Conservation (phyloP, 2,113 vertebrate genomes). For the Mionectes macconnelli region DNA sequence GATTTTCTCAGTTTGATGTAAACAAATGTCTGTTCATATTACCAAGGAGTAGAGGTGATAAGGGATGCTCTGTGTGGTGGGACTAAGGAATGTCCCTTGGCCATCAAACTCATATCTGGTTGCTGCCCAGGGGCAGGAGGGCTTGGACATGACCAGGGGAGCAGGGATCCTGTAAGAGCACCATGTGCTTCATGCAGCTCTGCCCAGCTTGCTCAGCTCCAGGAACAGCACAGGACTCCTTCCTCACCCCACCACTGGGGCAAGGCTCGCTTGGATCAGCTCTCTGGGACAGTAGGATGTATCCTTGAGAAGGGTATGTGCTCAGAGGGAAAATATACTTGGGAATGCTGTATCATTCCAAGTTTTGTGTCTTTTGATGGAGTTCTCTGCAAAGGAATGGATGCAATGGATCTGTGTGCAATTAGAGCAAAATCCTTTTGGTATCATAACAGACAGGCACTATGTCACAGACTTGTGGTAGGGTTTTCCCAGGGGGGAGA, state of each 20-base stretch:
- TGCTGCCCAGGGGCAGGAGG: background rate
- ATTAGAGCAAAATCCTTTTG: background rate
- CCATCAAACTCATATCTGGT: background rate
- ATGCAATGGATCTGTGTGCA: constrained; percentile 1
- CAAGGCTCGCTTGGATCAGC: background rate
- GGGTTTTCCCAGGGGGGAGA: background rate
- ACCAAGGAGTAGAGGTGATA: background rate
- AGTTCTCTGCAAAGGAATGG: background rate
- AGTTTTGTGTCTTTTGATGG: background rate
- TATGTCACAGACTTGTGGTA: background rate
- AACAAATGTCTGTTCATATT: background rate
- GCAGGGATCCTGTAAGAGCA: background rate
- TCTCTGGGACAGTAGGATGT: background rate
- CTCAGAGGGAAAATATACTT: background rate
- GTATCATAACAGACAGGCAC: background rate
- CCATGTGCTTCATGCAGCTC: background rate
- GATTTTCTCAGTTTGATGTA: constrained; percentile 36
- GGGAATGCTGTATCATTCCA: background rate
- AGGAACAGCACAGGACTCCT: rapidly evolving
- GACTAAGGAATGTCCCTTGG: background rate
- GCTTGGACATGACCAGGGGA: background rate
- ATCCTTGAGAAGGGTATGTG: background rate
- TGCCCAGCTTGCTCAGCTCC: rapidly evolving
- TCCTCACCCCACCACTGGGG: background rate
- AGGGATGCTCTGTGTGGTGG: background rate